A percentile compares a stretch with the other conserved stretches of the same genome.
Evolutionary conservation across 2,113 vertebrate species (phyloP).

Genomic region (Tinamus guttatus): DNA sequence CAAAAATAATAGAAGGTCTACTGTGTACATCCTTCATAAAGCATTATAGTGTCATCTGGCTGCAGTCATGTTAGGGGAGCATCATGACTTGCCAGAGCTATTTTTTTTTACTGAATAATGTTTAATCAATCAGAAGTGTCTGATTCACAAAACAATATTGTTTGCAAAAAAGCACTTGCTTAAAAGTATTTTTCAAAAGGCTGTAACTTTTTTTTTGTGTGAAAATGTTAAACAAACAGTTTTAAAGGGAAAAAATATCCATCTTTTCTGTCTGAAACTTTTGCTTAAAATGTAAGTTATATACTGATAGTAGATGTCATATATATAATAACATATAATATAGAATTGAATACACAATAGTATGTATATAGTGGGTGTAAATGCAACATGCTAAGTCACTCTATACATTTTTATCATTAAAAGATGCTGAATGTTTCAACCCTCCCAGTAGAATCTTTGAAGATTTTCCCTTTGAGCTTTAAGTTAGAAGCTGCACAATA

Average conservation of each 20-base stretch:
- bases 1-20: neutral
- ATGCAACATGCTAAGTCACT: neutral
- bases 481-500: neutral
- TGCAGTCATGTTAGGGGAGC: neutral
- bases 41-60: neutral
- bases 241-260: neutral
- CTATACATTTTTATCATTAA: neutral
- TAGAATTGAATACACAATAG: neutral
- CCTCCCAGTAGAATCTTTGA: neutral
- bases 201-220: neutral
- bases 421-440: neutral
- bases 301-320: neutral
- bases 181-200: neutral
- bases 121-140: conserved; percentile 22
- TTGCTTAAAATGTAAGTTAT: neutral
- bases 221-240: neutral
- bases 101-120: neutral
- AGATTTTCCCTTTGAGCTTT: neutral
- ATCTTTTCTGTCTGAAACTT: neutral
- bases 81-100: neutral
- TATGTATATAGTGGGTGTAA: neutral
- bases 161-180: conserved; percentile 1
- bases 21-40: neutral
- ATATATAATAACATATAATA: neutral
- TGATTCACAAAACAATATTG: neutral